Percentiles rank a stretch among this genome's conserved stretches.
These are phyloP conservation scores for Ictalurus punctatus DNA, from an alignment of 2,113 vertebrate species.

Conservation along the genomic window DNA sequence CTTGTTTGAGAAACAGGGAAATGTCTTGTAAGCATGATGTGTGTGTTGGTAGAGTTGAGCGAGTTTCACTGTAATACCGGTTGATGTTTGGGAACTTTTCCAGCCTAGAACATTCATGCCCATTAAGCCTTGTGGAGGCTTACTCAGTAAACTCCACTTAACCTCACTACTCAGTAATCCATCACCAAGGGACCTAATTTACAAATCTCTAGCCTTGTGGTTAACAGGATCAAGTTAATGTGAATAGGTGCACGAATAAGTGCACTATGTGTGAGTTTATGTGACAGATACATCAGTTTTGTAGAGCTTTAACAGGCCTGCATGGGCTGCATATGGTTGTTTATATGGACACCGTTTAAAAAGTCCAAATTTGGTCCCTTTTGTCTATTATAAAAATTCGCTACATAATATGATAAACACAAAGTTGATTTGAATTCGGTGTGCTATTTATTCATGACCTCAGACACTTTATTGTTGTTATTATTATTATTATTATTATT, in stretches of 20 bases:
- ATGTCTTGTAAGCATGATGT: neutral
- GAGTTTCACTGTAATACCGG: constrained; percentile 1
- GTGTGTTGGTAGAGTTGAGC: neutral
- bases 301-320: neutral
- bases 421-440: neutral
- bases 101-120: neutral
- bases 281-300: neutral
- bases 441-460: neutral
- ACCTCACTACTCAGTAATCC: constrained; percentile 28
- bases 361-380: neutral
- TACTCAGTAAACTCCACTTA: constrained; percentile 28
- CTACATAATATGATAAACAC: neutral
- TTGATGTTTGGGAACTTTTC: constrained; percentile 7
- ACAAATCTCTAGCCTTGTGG: constrained; percentile 4
- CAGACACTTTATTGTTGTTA: neutral
- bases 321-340: neutral
- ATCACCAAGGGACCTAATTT: constrained; percentile 36
- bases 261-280: constrained; percentile 11
- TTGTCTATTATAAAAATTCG: neutral
- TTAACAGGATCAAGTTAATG: constrained; percentile 12
- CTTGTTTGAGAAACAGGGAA: neutral
- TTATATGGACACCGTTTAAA: neutral
- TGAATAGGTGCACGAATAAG: neutral
- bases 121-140: constrained; percentile 3
- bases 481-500: neutral